phyloP scores from a whole-genome alignment of 2,888 invertebrate genomes.

The Megaustenia siamemsis region DNA sequence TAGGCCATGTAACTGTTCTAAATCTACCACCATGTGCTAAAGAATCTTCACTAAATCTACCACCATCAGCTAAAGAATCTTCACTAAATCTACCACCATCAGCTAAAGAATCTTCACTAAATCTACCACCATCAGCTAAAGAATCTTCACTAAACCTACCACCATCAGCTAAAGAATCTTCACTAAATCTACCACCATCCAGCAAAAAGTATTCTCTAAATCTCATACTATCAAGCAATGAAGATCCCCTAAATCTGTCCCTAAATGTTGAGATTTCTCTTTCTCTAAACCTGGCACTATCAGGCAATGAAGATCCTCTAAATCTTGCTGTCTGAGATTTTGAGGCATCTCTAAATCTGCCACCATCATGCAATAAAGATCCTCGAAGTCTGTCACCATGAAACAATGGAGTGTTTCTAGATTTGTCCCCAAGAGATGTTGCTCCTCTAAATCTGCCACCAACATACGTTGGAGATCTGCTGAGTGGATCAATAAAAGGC shows the following conservation, averaged over 20 bases:
- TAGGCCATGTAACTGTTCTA: neutral
- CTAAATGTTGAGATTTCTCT: neutral
- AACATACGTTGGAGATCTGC: neutral
- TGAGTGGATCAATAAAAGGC: neutral
- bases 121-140: too few species aligned
- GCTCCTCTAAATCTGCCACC: neutral
- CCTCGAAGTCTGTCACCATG: neutral
- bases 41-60: too few species aligned
- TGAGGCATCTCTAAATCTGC: neutral
- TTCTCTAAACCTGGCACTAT: too few species aligned
- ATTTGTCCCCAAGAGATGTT: neutral
- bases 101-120: too few species aligned
- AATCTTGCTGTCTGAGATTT: too few species aligned
- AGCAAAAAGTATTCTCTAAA: neutral
- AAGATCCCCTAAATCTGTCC: neutral
- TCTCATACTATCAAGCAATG: neutral
- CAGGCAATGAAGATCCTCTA: too few species aligned
- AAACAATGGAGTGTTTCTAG: neutral
- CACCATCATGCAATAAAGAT: neutral
- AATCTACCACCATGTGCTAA: neutral
- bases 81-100: too few species aligned
- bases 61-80: too few species aligned
- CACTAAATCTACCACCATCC: too few species aligned
- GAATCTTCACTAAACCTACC: too few species aligned
- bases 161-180: too few species aligned